Evolutionary conservation across 2,888 invertebrate genomes (phyloP).

Genomic region (Temnothorax ravouxi): DNA sequence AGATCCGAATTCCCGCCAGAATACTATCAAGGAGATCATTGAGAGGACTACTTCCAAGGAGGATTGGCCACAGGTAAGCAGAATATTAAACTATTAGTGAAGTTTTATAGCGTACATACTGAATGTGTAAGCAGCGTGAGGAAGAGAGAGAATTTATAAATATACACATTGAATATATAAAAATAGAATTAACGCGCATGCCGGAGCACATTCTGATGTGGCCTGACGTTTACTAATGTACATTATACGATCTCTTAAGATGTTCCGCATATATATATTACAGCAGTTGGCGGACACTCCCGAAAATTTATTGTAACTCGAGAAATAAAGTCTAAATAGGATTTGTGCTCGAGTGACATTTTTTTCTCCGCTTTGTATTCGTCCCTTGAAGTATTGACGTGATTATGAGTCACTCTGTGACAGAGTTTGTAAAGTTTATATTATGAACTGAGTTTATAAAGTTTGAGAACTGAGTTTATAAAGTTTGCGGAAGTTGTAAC

Average conservation of each 20-base stretch:
- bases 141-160: not conserved
- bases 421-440: not conserved
- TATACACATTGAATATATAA: not conserved
- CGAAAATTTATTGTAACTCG: not conserved
- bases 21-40: conserved; percentile 96
- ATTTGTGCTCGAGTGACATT: not conserved
- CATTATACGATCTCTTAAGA: not conserved
- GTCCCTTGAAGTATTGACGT: not conserved
- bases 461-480: not conserved
- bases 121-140: not conserved
- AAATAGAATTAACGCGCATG: not conserved
- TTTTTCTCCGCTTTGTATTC: not conserved
- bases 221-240: not conserved
- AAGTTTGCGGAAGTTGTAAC: conserved; percentile 4
- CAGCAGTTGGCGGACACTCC: not conserved
- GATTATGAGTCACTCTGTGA: not conserved
- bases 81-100: not conserved
- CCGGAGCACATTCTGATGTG: too few species aligned
- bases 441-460: not conserved
- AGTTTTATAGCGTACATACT: not conserved
- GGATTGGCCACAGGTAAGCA: conserved; percentile 94
- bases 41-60: conserved; percentile 93
- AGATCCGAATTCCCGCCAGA: conserved; percentile 96
- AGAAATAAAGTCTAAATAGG: not conserved
- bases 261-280: not conserved